Evolutionary conservation across 2,113 vertebrate genomes (phyloP).

Genomic region (Brachionichthys hirsutus): DNA sequence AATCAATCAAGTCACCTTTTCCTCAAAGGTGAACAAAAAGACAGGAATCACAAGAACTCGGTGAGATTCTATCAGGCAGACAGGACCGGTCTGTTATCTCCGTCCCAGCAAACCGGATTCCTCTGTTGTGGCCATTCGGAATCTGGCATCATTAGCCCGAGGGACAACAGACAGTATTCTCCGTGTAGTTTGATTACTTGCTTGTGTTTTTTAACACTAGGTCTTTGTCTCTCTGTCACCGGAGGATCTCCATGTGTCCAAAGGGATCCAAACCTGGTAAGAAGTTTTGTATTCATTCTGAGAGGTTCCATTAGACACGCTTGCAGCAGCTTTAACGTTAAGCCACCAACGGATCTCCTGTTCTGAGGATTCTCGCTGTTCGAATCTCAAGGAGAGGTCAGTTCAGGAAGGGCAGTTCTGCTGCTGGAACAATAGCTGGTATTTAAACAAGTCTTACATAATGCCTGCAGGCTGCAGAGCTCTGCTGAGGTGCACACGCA

Average conservation of each 20-base stretch:
- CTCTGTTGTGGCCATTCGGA: conserved; percentile 35
- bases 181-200: neutral
- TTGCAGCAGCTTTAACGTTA: neutral
- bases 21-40: neutral
- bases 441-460: conserved; percentile 65
- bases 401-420: conserved; percentile 65
- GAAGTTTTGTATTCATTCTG: conserved; percentile 4
- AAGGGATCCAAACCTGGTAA: conserved; percentile 37
- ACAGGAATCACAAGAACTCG: conserved; percentile 24
- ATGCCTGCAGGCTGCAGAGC: conserved; percentile 37
- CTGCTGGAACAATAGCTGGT: conserved; percentile 69
- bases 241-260: conserved; percentile 22
- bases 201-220: no score
- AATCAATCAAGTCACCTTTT: neutral
- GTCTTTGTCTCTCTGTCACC: neutral
- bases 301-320: neutral
- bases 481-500: conserved; percentile 24
- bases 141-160: conserved; percentile 5
- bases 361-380: conserved; percentile 14
- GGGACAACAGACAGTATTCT: neutral
- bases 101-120: conserved; percentile 58
- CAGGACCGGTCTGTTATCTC: conserved; percentile 48
- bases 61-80: conserved; percentile 43
- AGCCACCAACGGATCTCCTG: neutral
- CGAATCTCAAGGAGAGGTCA: conserved; percentile 40